Conservation (phyloP, 1,140 invertebrate species). For the Cotesia typhae region DNA sequence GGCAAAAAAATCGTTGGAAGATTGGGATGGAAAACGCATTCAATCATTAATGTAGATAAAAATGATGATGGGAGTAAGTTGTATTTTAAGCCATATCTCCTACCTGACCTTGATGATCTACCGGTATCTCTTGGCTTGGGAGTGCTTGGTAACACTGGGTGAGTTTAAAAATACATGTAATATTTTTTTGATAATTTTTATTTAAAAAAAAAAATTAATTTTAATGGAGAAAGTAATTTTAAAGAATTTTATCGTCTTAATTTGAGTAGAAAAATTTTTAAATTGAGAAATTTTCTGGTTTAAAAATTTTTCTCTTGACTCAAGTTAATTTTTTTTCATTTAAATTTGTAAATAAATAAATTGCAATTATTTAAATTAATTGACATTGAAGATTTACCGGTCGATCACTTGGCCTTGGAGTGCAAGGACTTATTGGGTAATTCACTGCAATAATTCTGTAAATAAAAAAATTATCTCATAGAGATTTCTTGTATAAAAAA, state of each 20-base stretch:
- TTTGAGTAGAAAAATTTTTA: too few relatives aligned
- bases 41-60: conserved; percentile 51
- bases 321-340: too few relatives aligned
- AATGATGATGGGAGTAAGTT: neutral
- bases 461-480: conserved; percentile 17
- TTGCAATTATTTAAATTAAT: conserved; percentile 33
- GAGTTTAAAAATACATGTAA: conserved; percentile 34
- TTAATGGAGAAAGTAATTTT: too few relatives aligned
- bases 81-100: conserved; percentile 49
- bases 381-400: conserved; percentile 66
- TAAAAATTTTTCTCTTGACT: too few relatives aligned
- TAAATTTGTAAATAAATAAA: neutral
- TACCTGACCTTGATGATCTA: conserved; percentile 68
- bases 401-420: conserved; percentile 70
- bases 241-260: too few relatives aligned
- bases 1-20: conserved; percentile 69
- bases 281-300: too few relatives aligned
- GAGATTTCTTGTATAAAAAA: neutral
- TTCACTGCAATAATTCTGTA: too few relatives aligned
- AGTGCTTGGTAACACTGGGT: conserved; percentile 74
- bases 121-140: conserved; percentile 70
- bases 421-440: conserved; percentile 75
- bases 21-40: conserved; percentile 71
- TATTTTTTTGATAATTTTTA: neutral
- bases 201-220: too few relatives aligned